Conservation (phyloP, 2,797 vertebrate genomes). For the Eulemur rubriventer region DNA sequence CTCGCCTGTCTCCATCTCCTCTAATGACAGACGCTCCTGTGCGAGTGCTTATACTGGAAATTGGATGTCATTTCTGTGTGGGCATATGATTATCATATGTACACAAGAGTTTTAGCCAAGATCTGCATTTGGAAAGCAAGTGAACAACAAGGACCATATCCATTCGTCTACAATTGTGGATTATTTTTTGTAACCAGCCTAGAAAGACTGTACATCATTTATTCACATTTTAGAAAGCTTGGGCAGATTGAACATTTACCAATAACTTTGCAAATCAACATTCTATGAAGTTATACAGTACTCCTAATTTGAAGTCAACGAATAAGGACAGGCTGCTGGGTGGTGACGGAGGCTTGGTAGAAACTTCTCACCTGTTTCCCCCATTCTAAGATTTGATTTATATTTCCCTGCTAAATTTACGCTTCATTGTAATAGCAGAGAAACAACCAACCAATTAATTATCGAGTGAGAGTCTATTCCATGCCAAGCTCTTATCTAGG, state of each 20-base stretch:
- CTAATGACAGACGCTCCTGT: slow-evolving; percentile 12
- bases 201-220: neutral
- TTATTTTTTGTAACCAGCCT: neutral
- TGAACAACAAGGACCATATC: neutral
- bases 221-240: neutral
- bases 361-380: neutral
- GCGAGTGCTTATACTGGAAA: slow-evolving; percentile 44
- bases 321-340: neutral
- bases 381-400: neutral
- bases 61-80: slow-evolving; percentile 33
- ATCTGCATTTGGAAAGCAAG: slow-evolving; percentile 59
- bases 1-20: neutral
- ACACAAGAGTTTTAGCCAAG: slow-evolving; percentile 45
- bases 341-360: neutral
- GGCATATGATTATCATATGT: slow-evolving; percentile 50
- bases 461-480: neutral
- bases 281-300: neutral
- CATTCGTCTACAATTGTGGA: neutral
- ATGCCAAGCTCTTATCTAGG: neutral
- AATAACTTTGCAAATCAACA: neutral
- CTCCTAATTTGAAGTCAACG: neutral
- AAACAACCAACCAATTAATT: neutral
- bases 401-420: neutral
- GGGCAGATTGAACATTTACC: slow-evolving; percentile 10
- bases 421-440: neutral